phyloP scores from a whole-genome alignment of 1,140 invertebrate genomes.

The Augochlora pura region DNA sequence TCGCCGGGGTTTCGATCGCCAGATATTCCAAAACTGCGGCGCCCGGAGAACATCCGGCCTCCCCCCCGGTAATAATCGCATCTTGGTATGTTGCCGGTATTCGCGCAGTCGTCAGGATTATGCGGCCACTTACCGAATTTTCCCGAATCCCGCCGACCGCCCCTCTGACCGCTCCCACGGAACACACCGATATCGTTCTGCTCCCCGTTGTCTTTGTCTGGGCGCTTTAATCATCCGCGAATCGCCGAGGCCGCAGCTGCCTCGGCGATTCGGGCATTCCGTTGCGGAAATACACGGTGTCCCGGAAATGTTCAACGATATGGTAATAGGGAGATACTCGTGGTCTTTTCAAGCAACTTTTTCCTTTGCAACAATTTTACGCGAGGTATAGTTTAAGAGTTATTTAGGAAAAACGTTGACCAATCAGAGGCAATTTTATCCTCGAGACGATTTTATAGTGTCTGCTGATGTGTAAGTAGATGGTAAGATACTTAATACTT shows the following conservation, averaged over 20 bases:
- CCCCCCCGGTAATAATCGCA: constrained; percentile 71
- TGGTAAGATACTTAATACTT: too few species aligned
- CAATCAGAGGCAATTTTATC: too few species aligned
- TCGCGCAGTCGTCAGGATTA: constrained; percentile 19
- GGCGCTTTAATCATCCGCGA: not conserved
- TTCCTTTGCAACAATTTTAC: too few species aligned
- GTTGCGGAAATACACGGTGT: not conserved
- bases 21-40: constrained; percentile 74
- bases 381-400: too few species aligned
- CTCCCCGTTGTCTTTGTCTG: not conserved
- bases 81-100: constrained; percentile 64
- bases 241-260: not conserved
- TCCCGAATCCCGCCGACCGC: too few species aligned
- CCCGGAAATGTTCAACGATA: too few species aligned
- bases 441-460: too few species aligned
- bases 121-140: not conserved
- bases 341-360: too few species aligned
- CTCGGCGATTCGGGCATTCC: not conserved
- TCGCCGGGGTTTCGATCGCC: constrained; percentile 44
- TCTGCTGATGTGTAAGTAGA: too few species aligned
- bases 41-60: too few species aligned
- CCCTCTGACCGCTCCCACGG: not conserved
- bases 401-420: too few species aligned
- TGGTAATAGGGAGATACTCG: too few species aligned
- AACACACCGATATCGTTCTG: not conserved